Conservation (phyloP, 1,140 invertebrate species). For the Sitophilus oryzae region DNA sequence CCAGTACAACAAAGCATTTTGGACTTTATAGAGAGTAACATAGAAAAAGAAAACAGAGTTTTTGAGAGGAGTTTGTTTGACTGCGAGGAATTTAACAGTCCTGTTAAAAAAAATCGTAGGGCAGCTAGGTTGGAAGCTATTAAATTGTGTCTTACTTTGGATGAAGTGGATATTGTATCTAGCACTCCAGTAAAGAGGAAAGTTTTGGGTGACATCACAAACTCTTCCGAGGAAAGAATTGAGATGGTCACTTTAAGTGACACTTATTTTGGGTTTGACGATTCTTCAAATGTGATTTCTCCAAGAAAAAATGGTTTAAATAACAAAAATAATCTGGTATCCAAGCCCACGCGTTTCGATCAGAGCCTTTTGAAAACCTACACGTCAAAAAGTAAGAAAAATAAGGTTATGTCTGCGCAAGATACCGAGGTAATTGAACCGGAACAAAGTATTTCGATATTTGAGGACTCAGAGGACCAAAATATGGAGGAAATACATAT, state of each 20-base stretch:
- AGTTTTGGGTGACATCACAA: conserved; percentile 14
- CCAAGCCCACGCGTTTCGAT: conserved; percentile 12
- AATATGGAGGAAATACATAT: not conserved
- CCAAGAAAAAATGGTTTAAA: conserved; percentile 1
- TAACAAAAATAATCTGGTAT: conserved; percentile 2
- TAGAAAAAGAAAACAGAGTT: conserved; percentile 17
- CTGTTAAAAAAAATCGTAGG: conserved; percentile 12
- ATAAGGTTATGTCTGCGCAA: not conserved
- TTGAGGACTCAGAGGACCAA: not conserved
- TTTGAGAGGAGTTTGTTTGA: conserved; percentile 20
- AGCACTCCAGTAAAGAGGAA: conserved; percentile 10
- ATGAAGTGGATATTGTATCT: not conserved
- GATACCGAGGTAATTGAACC: no score
- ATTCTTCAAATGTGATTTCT: not conserved
- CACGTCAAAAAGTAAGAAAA: not conserved
- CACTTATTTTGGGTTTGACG: conserved; percentile 23
- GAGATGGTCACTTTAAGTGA: not conserved
- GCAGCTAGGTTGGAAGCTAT: not conserved
- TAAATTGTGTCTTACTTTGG: not conserved
- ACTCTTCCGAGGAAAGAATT: conserved; percentile 2
- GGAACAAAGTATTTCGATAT: not conserved
- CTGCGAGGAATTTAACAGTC: conserved; percentile 22
- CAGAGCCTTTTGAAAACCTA: conserved; percentile 5
- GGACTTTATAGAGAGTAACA: conserved; percentile 19
- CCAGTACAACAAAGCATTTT: conserved; percentile 14